Percentiles rank a stretch among this genome's conserved stretches.
Evolutionary conservation across 53 echinoderm and acorn worm genomes (phyloP).

Genomic region (Paracentrotus lividus): DNA sequence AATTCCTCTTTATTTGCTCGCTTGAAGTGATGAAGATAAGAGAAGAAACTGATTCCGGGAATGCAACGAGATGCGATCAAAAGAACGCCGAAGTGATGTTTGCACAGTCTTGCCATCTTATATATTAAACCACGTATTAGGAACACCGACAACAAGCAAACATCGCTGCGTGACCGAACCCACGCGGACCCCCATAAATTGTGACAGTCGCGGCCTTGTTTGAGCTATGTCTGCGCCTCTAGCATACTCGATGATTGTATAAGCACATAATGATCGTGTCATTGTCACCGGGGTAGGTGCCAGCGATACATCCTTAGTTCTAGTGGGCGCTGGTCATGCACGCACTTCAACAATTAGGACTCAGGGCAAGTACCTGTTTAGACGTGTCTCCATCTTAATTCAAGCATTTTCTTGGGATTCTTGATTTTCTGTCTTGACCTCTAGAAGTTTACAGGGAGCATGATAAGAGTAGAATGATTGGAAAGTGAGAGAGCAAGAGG

Average conservation of each 20-base stretch:
- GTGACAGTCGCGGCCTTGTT: constrained; percentile 28
- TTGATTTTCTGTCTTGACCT: background rate
- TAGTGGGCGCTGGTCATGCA: constrained; percentile 36
- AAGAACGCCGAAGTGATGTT: constrained; percentile 21
- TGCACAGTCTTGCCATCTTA: background rate
- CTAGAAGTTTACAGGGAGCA: constrained; percentile 11
- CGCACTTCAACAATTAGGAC: constrained; percentile 41
- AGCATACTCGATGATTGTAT: constrained; percentile 43
- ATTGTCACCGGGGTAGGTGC: constrained; percentile 34
- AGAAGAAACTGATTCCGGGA: background rate
- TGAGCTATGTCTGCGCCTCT: background rate
- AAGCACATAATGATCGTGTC: constrained; percentile 63
- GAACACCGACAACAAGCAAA: constrained; percentile 23
- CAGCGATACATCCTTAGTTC: constrained; percentile 6
- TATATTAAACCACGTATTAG: constrained; percentile 17
- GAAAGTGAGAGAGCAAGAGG: background rate
- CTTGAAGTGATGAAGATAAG: background rate
- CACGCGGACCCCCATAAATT: background rate
- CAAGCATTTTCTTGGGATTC: background rate
- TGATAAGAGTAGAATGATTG: background rate
- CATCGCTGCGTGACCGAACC: constrained; percentile 33
- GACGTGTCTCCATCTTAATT: constrained; percentile 24
- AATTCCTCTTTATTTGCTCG: background rate
- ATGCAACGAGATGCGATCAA: background rate
- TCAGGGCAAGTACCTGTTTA: constrained; percentile 35